phyloP scores from a whole-genome alignment of 2,888 invertebrate species.

The Idaea dimidiata region DNA sequence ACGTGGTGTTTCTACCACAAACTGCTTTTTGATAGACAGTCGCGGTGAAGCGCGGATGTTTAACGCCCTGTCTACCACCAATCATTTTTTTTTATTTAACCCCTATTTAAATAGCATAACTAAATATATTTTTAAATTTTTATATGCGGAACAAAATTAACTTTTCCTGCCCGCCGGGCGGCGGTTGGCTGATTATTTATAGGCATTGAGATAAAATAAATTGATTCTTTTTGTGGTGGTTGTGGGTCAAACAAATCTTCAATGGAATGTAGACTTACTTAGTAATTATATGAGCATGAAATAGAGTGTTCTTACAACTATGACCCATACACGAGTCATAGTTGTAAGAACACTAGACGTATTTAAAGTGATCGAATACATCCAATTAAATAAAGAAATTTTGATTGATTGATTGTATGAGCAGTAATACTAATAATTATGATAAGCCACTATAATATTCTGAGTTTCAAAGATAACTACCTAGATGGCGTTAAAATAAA shows the following conservation, averaged over 20 bases:
- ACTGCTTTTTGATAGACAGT: constrained; percentile 74
- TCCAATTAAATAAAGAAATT: no score
- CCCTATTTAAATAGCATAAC: constrained; percentile 29
- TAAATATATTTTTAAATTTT: background rate
- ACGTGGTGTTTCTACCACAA: constrained; percentile 63
- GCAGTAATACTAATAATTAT: no score
- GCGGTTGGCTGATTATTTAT: background rate
- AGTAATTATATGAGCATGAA: no score
- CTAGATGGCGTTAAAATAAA: no score
- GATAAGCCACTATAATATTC: no score
- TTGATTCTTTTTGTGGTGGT: background rate
- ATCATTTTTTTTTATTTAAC: constrained; percentile 62
- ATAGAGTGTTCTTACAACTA: no score
- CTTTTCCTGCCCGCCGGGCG: background rate
- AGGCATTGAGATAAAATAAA: background rate
- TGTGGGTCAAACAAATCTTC: background rate
- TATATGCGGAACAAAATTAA: background rate
- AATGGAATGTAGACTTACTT: background rate
- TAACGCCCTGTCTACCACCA: constrained; percentile 56
- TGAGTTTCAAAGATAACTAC: no score
- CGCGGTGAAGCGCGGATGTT: constrained; percentile 50
- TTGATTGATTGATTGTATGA: no score
- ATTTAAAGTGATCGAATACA: no score
- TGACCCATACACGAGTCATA: no score
- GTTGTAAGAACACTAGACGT: no score